These are phyloP conservation scores for Eulemur albifrons DNA, from an alignment of 2,797 vertebrate genomes.

Conservation along the genomic window DNA sequence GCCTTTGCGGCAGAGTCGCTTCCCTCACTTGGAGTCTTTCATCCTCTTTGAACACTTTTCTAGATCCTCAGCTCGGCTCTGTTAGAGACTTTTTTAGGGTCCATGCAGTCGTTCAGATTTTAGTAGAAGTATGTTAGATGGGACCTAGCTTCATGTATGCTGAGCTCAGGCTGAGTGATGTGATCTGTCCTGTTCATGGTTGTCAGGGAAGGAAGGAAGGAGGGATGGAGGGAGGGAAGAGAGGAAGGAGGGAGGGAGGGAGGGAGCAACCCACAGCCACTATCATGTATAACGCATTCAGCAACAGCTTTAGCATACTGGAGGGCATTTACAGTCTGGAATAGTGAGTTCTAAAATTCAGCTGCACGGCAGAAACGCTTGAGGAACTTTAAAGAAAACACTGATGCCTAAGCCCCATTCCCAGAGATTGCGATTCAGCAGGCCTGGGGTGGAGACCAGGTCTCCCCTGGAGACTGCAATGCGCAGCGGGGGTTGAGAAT, in stretches of 20 bases:
- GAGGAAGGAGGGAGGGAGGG: rapidly evolving
- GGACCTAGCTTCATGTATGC: not conserved
- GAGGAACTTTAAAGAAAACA: not conserved
- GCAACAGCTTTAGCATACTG: not conserved
- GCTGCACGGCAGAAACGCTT: not conserved
- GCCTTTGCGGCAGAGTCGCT: not conserved
- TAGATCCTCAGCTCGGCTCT: not conserved
- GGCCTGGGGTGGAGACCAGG: not conserved
- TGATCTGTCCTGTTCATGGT: not conserved
- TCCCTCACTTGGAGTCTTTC: not conserved
- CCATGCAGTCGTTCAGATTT: not conserved
- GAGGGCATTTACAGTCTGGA: not conserved
- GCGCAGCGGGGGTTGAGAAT: not conserved
- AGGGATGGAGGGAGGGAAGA: no score
- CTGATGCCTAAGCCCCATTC: not conserved
- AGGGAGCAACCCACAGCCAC: no score
- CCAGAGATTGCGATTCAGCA: not conserved
- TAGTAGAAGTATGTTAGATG: not conserved
- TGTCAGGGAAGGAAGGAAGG: not conserved
- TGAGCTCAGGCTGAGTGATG: not conserved
- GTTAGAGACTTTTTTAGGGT: not conserved
- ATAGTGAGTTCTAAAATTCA: not conserved
- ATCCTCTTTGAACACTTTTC: not conserved
- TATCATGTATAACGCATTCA: not conserved
- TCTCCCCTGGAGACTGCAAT: not conserved